These are phyloP conservation scores for Oryzias woworae DNA, from an alignment of 2,113 vertebrate genomes.

Conservation along the genomic window DNA sequence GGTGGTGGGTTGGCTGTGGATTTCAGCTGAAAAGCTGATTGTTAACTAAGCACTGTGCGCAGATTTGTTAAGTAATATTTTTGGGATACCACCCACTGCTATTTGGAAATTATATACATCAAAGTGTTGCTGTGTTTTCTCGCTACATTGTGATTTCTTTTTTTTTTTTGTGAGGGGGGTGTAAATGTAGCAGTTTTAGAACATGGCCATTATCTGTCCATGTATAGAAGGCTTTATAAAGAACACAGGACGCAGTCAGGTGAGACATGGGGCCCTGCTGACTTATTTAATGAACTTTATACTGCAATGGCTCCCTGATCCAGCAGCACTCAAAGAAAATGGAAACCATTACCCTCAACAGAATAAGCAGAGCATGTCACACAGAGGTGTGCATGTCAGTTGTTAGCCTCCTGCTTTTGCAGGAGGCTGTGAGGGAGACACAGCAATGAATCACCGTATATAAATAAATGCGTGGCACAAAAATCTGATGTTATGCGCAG, in stretches of 20 bases:
- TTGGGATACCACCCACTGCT: background rate
- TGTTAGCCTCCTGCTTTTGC: too few relatives aligned
- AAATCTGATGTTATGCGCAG: constrained; percentile 1
- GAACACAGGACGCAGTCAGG: constrained; percentile 1
- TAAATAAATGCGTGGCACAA: constrained; percentile 29
- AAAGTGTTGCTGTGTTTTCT: too few relatives aligned
- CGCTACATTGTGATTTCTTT: background rate
- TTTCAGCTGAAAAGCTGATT: constrained; percentile 2
- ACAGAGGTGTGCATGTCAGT: constrained; percentile 3
- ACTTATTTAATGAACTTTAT: constrained; percentile 80
- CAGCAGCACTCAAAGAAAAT: constrained; percentile 78
- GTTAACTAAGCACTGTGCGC: constrained; percentile 9
- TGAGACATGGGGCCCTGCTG: constrained; percentile 75
- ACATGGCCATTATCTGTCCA: constrained; percentile 29
- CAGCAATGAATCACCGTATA: constrained; percentile 21
- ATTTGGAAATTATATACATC: constrained; percentile 9
- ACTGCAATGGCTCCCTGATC: constrained; percentile 79
- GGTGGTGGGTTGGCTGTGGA: constrained; percentile 8
- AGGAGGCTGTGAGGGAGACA: constrained; percentile 5
- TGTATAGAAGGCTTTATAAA: constrained; percentile 31
- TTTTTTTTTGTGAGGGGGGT: background rate
- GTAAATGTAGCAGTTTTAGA: background rate
- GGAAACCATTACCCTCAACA: constrained; percentile 72
- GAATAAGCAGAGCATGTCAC: constrained; percentile 24
- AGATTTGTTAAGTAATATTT: background rate